phyloP scores from a whole-genome alignment of 2,888 invertebrate species.

The Drosophila borealis region DNA sequence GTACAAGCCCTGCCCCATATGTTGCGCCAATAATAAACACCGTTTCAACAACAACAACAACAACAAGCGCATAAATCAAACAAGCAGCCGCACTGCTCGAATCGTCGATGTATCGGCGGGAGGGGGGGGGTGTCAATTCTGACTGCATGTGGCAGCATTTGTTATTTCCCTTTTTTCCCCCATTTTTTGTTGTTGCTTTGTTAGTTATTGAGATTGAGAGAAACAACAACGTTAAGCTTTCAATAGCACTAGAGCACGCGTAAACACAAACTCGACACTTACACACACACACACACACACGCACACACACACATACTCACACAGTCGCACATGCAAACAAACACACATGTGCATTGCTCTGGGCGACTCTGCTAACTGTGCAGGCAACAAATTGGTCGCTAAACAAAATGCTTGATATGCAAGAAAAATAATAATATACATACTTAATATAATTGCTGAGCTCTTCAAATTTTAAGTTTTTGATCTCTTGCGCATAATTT shows the following conservation, averaged over 20 bases:
- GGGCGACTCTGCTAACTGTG: slow-evolving; percentile 7
- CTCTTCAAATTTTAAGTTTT: background rate
- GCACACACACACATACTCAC: too few relatives aligned
- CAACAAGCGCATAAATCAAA: slow-evolving; percentile 38
- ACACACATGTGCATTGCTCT: slow-evolving; percentile 1
- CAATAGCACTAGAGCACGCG: slow-evolving; percentile 58
- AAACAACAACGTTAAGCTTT: slow-evolving; percentile 46
- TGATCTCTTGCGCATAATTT: background rate
- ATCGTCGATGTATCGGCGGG: background rate
- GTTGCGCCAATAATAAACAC: slow-evolving; percentile 75
- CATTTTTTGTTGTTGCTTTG: slow-evolving; percentile 25
- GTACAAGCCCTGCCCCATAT: slow-evolving; percentile 57
- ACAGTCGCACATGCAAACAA: slow-evolving; percentile 16
- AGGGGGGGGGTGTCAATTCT: slow-evolving; percentile 5
- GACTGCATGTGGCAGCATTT: slow-evolving; percentile 72
- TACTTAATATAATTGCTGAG: background rate
- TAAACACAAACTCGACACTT: slow-evolving; percentile 53
- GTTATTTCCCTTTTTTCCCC: slow-evolving; percentile 22
- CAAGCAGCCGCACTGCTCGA: slow-evolving; percentile 24
- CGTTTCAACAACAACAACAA: slow-evolving; percentile 43
- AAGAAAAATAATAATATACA: background rate
- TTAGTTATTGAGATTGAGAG: slow-evolving; percentile 62
- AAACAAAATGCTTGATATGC: background rate
- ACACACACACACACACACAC: slow-evolving; percentile 26
- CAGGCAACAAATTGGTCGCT: slow-evolving; percentile 42